Base-by-base conservation (phyloP, 2,888 invertebrate genomes). In the Isoperla grammatica region DNA sequence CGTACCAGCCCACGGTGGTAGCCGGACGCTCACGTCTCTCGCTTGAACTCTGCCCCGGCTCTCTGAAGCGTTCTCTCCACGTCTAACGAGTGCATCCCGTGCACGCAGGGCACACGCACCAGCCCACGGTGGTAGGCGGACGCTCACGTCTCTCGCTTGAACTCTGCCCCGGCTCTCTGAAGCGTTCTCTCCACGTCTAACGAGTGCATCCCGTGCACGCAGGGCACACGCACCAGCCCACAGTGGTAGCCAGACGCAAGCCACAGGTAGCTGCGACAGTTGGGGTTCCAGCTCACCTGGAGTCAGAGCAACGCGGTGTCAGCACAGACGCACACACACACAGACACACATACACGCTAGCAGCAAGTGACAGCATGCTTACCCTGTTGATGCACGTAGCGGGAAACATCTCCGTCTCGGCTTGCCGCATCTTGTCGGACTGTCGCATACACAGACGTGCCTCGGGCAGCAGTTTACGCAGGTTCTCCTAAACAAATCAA, bases 201-300 rank as follows among this genome's bases (percentile, higher is more conserved):
- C 8, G 29, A 6, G 29, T 63, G 49, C 60, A 64, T 61, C 5
- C 57, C 60, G 15, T 23, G 35, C 8, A 67, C 37, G 23, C 67
- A 67, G 22, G 65, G 61, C 22, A 76, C 62, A 59, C 76, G 67
- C 17, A 76, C 70, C 15, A 79, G 66, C 6, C 79, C 79, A 62
- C 74, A 75, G 63, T 78, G 75, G 50, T 75, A 75, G 11, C 75
- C 77, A 6, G 68, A 68, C 20, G 74, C 73, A 1, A 78, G 61
- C 74, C 75, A 77, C 13, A 74, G 66, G 64, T 74, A 75, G 63
- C 75, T 74, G 66, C 73, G 72, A 6, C 70, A 60, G 64, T 78
- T 79, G n/a, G 76, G 76, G 68, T 78, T 79, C 77, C 77, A 78
- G 1, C 72, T 68, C 15, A 78, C 69, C 70, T 74, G 63, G 3